These are phyloP conservation scores for Botia kubotai DNA, from an alignment of 2,797 vertebrate genomes.

Conservation along the genomic window DNA sequence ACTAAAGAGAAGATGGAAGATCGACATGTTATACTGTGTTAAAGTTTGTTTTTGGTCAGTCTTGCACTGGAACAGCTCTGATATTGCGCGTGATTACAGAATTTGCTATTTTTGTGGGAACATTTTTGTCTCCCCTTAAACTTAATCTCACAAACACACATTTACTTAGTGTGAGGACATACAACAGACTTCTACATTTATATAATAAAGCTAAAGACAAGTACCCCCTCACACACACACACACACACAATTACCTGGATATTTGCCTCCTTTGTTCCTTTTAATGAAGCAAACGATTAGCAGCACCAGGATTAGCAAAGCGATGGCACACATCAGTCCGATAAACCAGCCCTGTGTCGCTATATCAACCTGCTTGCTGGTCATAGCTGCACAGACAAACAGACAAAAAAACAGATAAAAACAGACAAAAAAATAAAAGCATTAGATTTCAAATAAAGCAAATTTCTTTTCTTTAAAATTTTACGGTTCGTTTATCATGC, in stretches of 20 bases:
- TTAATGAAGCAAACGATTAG: constrained; percentile 98
- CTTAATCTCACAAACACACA: background rate
- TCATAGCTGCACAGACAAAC: constrained; percentile 80
- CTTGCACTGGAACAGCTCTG: too few species aligned
- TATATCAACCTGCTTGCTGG: constrained; percentile 93
- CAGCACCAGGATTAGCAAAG: constrained; percentile 94
- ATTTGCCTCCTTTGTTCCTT: constrained; percentile 98
- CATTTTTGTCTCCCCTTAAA: too few species aligned
- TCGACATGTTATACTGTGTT: background rate
- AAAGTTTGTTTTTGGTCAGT: background rate
- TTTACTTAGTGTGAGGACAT: too few species aligned
- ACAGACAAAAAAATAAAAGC: background rate
- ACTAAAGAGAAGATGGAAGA: constrained; percentile 76
- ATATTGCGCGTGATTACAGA: too few species aligned
- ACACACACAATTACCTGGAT: constrained; percentile 84
- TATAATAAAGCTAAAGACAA: too few species aligned
- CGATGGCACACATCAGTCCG: constrained; percentile 97
- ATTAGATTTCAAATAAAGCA: constrained; percentile 4
- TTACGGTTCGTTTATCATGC: background rate
- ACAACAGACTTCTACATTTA: too few species aligned
- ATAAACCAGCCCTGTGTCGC: constrained; percentile 99
- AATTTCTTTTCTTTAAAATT: background rate
- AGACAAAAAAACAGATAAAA: constrained; percentile 35
- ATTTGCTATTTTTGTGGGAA: too few species aligned
- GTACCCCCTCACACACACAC: constrained; percentile 26